phyloP scores from a whole-genome alignment of 2,797 vertebrate genomes.

The Poeciliopsis presidionis region DNA sequence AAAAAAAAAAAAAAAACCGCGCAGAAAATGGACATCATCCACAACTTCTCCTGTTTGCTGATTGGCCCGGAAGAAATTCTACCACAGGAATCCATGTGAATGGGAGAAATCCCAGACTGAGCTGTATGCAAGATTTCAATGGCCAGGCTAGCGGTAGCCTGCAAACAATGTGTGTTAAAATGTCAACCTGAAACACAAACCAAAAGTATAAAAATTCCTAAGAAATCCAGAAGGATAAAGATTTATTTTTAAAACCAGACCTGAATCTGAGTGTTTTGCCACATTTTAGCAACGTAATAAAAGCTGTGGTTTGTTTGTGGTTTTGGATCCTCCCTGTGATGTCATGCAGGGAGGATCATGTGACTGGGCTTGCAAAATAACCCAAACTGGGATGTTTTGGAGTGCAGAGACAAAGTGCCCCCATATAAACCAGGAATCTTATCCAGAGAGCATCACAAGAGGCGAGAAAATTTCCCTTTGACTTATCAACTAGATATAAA shows the following conservation, averaged over 20 bases:
- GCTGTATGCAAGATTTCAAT: too few species aligned
- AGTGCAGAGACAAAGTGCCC: neutral
- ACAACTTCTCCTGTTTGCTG: too few species aligned
- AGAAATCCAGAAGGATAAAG: neutral
- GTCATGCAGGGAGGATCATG: neutral
- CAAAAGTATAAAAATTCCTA: neutral
- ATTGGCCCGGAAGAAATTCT: too few species aligned
- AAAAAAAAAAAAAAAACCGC: neutral
- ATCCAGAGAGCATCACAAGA: constrained; percentile 19
- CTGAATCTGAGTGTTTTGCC: neutral
- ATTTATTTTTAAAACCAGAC: neutral
- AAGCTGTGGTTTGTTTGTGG: neutral
- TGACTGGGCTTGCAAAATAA: neutral
- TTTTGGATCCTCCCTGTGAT: neutral
- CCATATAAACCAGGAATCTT: constrained; percentile 20
- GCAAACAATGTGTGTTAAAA: neutral
- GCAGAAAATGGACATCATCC: too few species aligned
- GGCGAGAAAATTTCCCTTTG: constrained; percentile 24
- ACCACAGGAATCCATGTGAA: too few species aligned
- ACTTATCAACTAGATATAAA: constrained; percentile 26
- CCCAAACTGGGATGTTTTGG: neutral
- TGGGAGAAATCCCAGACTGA: too few species aligned
- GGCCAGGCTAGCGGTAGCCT: too few species aligned
- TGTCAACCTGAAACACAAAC: neutral
- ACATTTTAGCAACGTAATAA: neutral